Base-by-base conservation (phyloP, 2,113 vertebrate species). In the Mungos mungo region DNA sequence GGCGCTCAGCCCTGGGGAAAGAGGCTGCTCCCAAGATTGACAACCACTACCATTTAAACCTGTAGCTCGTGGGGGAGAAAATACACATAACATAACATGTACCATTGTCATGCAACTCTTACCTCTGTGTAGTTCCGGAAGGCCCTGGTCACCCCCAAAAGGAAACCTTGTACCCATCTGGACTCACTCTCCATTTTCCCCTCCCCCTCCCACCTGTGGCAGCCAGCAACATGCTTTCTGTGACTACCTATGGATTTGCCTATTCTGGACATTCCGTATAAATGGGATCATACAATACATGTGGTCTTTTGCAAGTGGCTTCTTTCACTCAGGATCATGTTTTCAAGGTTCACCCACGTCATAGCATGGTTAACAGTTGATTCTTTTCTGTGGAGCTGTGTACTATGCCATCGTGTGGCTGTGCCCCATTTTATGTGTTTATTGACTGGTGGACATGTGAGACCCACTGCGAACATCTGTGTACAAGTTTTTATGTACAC, bases 221-320 rank as follows among this genome's bases (percentile, higher is more conserved):
- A 60, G 31, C 50, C 83, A 25, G 6, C 12, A 18, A 0, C 13
- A 2, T 3, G 2, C 45, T 50, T 71, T 41, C 68, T 50, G 89
- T 68, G 35, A 50, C 54, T 7, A 0, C 9, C 54, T 7, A 0
- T 7, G 18, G 1, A 35, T 38, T 16, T 29, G 7, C 38, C 52
- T 29, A 0, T 27, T 31, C 33, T 38, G 88, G 35, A 38, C 38
- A 9, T 38, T 79, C 69, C 69, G 1, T 0, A 0, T 7, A 3
- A 13, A 3, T 23, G 8, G 14, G 6, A 2, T 60, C 63, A 4
- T 0, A 7, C 5, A 1, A 10, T 4, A 18, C 1, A 4, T 25
- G 15, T 31, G 15, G 2, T 65, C 25, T 47, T 65, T 19, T 18
- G 16, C 27, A 74, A 16, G 66, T 52, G 50, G 31, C 65, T 57